Base-by-base conservation (phyloP, 2,888 invertebrate species). In the Chloroclystis v-ata region DNA sequence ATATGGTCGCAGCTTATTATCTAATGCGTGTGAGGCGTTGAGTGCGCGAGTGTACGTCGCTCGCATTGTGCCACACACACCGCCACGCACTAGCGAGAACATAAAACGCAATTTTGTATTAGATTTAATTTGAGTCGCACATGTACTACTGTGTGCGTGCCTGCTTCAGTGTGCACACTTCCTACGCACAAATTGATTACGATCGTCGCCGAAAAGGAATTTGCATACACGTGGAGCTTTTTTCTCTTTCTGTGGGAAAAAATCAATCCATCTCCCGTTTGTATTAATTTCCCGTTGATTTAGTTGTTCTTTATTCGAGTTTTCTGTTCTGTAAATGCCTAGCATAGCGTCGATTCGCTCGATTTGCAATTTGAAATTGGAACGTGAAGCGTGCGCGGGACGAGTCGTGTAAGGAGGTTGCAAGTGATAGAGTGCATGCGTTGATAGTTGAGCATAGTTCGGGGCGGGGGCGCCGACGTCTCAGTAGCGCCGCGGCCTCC, bases 91-190 rank as follows among this genome's bases (percentile, higher is more conserved):
- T 78, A 82, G 77, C 80, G 75, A 63, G 77, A 83, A 84, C 83
- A 83, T 85, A 85, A 86, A 85, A 87, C 86, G 87, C 85, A 86
- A 86, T 86, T 87, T 86, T 85, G 86, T 87, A 86, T 86, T 86
- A 87, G 87, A 87, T 86, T 86, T 86, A 87, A 87, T 87, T 86
- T 85, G 86, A 75, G 71, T 70, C 74, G 67, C 70, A 72, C 75
- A 67, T 67, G 47, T 40, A 45, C 39, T 44, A 47, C 44, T 56
- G 72, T 68, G 74, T 65, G 65, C 47, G 62, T 55, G 68, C 65
- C 60, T 62, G 59, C 46, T 58, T 46, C 46, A 50, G 69, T 65
- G 75, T 68, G 72, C 72, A 65, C 61, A 69, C 80, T 79, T 77
- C 81, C 83, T 85, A 84, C 86, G 84, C 84, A 85, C 84, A 82